Evolutionary conservation across 2,113 vertebrate species (phyloP), one percentile per base, ranked within the genome.

Genomic region (Nesogale talazaci): DNA sequence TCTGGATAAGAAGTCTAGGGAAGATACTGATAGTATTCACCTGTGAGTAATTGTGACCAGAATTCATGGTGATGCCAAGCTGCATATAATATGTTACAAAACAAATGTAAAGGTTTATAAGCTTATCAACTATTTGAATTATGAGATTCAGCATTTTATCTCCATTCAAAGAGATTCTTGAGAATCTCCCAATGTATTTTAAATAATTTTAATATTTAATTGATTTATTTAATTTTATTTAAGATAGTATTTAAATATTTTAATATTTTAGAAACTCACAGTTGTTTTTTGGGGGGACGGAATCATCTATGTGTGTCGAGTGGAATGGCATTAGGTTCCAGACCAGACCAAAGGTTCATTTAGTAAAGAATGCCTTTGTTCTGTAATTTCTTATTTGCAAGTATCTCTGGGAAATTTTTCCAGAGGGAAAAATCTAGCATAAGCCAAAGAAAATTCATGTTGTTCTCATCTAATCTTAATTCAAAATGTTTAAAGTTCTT

Each of bases 161-260:
- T 88, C n/a, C n/a, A 88, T 65, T n/a, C 85, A 3, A 59, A 77
- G 17, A 86, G 40, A 93, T 86, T 83, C 70, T 83, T 59, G 40
- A 79, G 63, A 79, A 74, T 82, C 42, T 83, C n/a, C 57, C 1
- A 12, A 15, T 76, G 40, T 69, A 52, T 85, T 92, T 94, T 65
- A 95, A 70, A 63, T 1, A n/a, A 70, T 63, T 91, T 81, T 85
- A 92, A 89, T 67, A 77, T 34, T 92, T 83, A n/a, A n/a, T n/a
- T n/a, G n/a, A n/a, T n/a, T n/a, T n/a, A n/a, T n/a, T n/a, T n/a
- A n/a, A n/a, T n/a, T n/a, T n/a, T n/a, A n/a, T n/a, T n/a, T n/a
- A n/a, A n/a, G n/a, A n/a, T n/a, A n/a, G n/a, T n/a, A n/a, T n/a
- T n/a, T n/a, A n/a, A n/a, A n/a, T n/a, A 70, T 63, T 91, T 81